These are phyloP conservation scores for Schrankia costaestrigalis DNA, from an alignment of 2,888 invertebrate genomes.

Conservation along the genomic window DNA sequence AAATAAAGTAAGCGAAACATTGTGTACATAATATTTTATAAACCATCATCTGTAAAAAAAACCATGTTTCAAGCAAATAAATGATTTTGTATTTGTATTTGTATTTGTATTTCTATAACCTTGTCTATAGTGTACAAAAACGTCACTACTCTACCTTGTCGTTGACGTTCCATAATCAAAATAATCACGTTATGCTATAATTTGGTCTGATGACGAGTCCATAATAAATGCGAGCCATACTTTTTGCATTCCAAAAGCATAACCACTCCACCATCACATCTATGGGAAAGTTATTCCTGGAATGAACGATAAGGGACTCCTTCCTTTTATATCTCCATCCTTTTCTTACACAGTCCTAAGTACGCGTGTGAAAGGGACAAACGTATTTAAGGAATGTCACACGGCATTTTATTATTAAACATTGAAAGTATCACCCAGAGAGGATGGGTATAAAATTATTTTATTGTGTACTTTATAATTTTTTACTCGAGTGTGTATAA, in stretches of 20 bases:
- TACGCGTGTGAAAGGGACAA: slow-evolving; percentile 32
- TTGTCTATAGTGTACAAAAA: too few species aligned
- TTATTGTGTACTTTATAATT: slow-evolving; percentile 22
- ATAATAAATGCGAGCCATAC: slow-evolving; percentile 32
- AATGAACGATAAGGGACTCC: slow-evolving; percentile 71
- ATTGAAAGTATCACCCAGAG: slow-evolving; percentile 51
- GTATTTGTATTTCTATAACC: too few species aligned
- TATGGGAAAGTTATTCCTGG: slow-evolving; percentile 77
- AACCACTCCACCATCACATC: slow-evolving; percentile 52
- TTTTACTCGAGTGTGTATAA: too few species aligned
- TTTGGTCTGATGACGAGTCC: slow-evolving; percentile 31
- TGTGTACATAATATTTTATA: too few species aligned
- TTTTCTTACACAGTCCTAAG: slow-evolving; percentile 27
- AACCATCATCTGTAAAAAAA: too few species aligned
- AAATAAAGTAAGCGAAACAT: too few species aligned
- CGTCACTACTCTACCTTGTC: too few species aligned
- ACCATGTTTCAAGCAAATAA: too few species aligned
- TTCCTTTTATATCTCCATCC: slow-evolving; percentile 50
- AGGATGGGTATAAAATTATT: slow-evolving; percentile 31
- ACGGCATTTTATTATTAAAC: slow-evolving; percentile 70
- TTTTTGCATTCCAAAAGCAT: slow-evolving; percentile 60
- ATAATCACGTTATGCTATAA: slow-evolving; percentile 20
- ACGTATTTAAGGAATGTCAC: slow-evolving; percentile 58
- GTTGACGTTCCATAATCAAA: too few species aligned
- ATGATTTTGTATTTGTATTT: too few species aligned